Conservation (phyloP, 2,113 vertebrate genomes). For the Mesocricetus auratus region DNA sequence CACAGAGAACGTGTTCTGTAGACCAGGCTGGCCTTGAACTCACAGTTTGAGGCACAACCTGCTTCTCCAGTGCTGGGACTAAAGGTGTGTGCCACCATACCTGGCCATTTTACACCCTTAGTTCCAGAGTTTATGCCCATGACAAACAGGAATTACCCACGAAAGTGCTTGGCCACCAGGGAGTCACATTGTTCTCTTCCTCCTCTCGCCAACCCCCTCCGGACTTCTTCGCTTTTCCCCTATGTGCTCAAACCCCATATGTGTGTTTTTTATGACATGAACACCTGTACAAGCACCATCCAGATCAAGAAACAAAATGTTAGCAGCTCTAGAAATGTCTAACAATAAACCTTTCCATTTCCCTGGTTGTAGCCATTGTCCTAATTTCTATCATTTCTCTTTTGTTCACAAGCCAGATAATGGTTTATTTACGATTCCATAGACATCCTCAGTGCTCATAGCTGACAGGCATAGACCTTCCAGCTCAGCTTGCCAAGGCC, state of each 20-base stretch:
- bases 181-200: neutral
- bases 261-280: neutral
- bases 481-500: neutral
- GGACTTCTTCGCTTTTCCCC: neutral
- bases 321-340: constrained; percentile 20
- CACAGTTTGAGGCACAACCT: neutral
- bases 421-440: neutral
- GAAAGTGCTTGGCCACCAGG: too few relatives aligned
- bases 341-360: neutral
- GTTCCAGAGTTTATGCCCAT: neutral
- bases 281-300: neutral
- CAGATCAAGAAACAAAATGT: constrained; percentile 24
- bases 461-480: neutral
- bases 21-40: neutral
- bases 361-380: too few relatives aligned
- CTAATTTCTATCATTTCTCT: neutral
- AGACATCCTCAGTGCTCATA: neutral
- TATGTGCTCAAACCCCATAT: neutral
- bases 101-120: neutral
- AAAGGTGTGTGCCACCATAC: neutral
- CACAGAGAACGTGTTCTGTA: neutral
- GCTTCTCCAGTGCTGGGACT: neutral
- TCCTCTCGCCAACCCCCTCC: neutral
- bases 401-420: neutral
- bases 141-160: neutral